Evolutionary conservation across 1,140 invertebrate genomes (phyloP), one percentile per base, ranked within the genome.

Genomic region (Papilio helenus): DNA sequence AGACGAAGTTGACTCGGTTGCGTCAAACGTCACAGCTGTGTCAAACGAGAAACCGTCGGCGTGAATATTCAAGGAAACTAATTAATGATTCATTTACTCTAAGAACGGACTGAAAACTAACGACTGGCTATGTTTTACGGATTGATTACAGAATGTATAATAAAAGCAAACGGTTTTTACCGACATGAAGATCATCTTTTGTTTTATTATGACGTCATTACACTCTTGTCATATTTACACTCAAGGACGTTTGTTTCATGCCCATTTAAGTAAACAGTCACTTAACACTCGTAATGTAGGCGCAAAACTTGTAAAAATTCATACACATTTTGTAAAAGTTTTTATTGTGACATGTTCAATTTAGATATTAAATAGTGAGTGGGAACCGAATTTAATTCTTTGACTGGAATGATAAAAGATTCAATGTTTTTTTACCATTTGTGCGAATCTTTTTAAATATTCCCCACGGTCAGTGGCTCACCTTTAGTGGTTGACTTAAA

Each of bases 31-130:
- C 51, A 96, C 96, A 49, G 94, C 95, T 76, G 94, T 95, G 46
- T 92, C 93, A 42, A 94, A 94, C 79, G 96, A 96, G 82, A 96
- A 96, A 83, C 87, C 95, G 29, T 90, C 95, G 8, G 96, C 96
- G 55, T 96, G 94, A 95, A 92, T 81, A 34, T 61, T 20, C 10
- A 39, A 82, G 51, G 12, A 42, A 8, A 4, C 7, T 23, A 20
- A 61, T 20, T 20, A 18, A 49, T 18, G 18, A 65, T 29, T 61
- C 8, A 12, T 76, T 51, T 58, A 23, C 26, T 7, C 3, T 74
- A 49, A 20, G n/a, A 44, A 23, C 20, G 44, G 23, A 46, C 9
- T 29, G 44, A 76, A 76, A 76, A 55, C 29, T 42, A 77, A 77
- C 51, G 72, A 74, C 72, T 51, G 72, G 72, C 20, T 16, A 26